These are phyloP conservation scores for Drosophila miranda DNA, from an alignment of 1,140 invertebrate species.

Conservation along the genomic window DNA sequence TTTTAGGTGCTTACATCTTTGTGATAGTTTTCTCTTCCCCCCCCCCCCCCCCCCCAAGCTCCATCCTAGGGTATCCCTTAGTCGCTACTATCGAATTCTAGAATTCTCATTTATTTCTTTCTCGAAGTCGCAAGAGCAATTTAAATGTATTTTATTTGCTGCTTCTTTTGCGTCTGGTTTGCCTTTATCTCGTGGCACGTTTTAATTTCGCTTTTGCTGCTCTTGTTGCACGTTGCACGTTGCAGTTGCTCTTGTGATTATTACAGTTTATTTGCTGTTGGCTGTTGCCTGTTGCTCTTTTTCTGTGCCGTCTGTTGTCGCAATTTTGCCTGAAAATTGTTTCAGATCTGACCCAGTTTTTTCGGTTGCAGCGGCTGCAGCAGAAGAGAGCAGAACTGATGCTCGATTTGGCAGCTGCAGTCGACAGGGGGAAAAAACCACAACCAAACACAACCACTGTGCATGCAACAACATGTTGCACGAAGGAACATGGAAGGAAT, in stretches of 20 bases:
- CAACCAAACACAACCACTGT: conserved; percentile 1
- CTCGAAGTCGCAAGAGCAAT: conserved; percentile 29
- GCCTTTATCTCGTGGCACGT: conserved; percentile 46
- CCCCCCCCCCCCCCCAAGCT: too few species aligned
- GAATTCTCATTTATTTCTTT: not conserved
- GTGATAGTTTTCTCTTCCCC: too few species aligned
- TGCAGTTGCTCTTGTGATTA: conserved; percentile 16
- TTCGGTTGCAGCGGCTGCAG: conserved; percentile 46
- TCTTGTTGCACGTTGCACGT: conserved; percentile 28
- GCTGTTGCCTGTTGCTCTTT: not conserved
- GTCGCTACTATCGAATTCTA: not conserved
- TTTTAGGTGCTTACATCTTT: too few species aligned
- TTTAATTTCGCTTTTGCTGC: conserved; percentile 42
- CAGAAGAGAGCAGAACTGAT: conserved; percentile 22
- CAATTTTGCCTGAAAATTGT: conserved; percentile 74
- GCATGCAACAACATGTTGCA: conserved; percentile 24
- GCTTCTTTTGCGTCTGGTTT: conserved; percentile 28
- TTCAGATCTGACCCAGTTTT: conserved; percentile 68
- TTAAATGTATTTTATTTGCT: conserved; percentile 63
- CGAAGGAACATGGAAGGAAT: not conserved
- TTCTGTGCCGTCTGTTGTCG: conserved; percentile 30
- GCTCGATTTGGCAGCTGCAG: conserved; percentile 34
- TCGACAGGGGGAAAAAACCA: not conserved
- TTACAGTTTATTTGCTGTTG: not conserved
- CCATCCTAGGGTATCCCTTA: too few species aligned